Conservation (phyloP, 2,888 invertebrate species). For the Dicycla oo region DNA sequence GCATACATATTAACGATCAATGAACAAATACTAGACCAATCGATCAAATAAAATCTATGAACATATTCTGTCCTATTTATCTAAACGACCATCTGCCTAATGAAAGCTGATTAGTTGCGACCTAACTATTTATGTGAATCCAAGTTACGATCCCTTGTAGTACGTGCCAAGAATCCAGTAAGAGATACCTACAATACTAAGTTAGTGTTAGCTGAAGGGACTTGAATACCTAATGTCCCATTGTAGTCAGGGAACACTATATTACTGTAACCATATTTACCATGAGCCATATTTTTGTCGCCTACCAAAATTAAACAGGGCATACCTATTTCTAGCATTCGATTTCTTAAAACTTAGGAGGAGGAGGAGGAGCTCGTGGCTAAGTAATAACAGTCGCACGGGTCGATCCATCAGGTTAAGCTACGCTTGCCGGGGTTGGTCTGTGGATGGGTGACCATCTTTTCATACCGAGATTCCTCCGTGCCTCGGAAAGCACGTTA, state of each 20-base stretch:
- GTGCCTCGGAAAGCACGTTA: too few relatives aligned
- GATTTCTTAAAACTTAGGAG: not conserved
- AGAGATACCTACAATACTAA: constrained; percentile 33
- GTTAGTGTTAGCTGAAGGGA: constrained; percentile 21
- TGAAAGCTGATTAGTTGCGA: constrained; percentile 52
- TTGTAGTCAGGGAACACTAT: not conserved
- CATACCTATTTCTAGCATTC: not conserved
- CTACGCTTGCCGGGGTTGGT: too few relatives aligned
- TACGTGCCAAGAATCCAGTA: constrained; percentile 57
- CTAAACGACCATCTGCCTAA: constrained; percentile 32
- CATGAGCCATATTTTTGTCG: not conserved
- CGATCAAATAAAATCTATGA: constrained; percentile 11
- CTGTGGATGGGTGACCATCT: too few relatives aligned
- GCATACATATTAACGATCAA: not conserved
- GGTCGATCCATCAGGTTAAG: too few relatives aligned
- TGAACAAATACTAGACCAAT: too few relatives aligned
- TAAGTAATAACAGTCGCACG: too few relatives aligned
- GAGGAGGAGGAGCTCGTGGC: too few relatives aligned
- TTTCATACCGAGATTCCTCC: too few relatives aligned
- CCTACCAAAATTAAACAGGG: not conserved
- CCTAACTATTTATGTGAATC: constrained; percentile 36
- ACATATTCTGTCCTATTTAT: constrained; percentile 20
- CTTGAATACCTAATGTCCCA: constrained; percentile 31
- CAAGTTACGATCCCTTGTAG: constrained; percentile 34
- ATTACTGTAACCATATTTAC: too few relatives aligned